phyloP scores from a whole-genome alignment of 2,113 vertebrate species.

The Elanoides forficatus region DNA sequence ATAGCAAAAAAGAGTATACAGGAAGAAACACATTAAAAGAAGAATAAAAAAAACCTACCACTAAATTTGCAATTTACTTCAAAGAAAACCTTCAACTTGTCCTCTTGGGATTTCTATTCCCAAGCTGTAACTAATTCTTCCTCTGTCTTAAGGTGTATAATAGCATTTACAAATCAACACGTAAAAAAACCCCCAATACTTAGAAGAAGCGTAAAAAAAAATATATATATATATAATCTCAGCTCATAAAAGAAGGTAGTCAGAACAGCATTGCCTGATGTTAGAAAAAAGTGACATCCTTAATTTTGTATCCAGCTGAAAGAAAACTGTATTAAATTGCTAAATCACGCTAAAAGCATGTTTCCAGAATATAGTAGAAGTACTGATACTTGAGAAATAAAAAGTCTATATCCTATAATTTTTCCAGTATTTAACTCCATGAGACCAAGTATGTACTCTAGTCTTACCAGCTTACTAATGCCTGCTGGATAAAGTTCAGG shows the following conservation, averaged over 20 bases:
- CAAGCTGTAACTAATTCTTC: not conserved
- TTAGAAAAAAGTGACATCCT: not conserved
- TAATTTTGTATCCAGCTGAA: not conserved
- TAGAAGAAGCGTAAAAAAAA: not conserved
- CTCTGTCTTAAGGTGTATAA: not conserved
- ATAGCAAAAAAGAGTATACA: not conserved
- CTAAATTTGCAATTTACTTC: not conserved
- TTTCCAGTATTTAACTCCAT: not conserved
- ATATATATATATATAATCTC: not conserved
- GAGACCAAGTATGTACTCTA: not conserved
- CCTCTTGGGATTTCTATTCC: not conserved
- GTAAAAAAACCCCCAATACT: not conserved
- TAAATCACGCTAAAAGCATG: not conserved
- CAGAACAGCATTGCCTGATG: not conserved
- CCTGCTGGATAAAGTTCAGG: not conserved
- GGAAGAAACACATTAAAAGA: not conserved
- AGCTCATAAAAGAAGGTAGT: not conserved
- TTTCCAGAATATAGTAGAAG: not conserved
- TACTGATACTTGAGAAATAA: not conserved
- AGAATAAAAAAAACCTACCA: not conserved
- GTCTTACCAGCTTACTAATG: not conserved
- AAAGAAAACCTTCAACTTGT: not conserved
- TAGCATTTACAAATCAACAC: not conserved
- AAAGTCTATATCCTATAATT: not conserved
- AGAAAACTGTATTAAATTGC: not conserved